Percentiles rank a stretch among this genome's conserved stretches.
phyloP scores from a whole-genome alignment of 2,888 invertebrate species.

The Eupithecia tripunctaria region DNA sequence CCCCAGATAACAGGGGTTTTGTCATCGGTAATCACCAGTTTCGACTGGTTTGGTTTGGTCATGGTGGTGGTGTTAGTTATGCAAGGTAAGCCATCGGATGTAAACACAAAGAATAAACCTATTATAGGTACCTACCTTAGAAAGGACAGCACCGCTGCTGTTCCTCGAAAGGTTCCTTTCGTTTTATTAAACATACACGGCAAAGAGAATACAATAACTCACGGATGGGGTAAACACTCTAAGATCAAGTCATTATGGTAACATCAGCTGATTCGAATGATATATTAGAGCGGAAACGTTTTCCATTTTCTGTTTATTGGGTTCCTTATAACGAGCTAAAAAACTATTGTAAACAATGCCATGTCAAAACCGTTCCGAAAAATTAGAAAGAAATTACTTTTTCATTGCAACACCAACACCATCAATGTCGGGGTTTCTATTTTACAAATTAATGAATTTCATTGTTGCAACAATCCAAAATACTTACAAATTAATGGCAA shows the following conservation, averaged over 20 bases:
- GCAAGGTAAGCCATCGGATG: too few species aligned
- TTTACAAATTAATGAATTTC: slow-evolving; percentile 60
- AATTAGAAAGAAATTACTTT: slow-evolving; percentile 28
- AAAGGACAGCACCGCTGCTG: not conserved
- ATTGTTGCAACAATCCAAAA: slow-evolving; percentile 77
- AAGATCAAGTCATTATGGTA: not conserved
- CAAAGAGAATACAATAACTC: too few species aligned
- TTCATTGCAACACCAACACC: slow-evolving; percentile 83
- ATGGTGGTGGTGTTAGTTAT: too few species aligned
- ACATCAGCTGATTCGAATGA: not conserved
- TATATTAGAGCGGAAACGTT: not conserved
- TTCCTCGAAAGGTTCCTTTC: not conserved
- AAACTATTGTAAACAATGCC: slow-evolving; percentile 23
- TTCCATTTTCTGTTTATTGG: not conserved
- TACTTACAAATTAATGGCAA: slow-evolving; percentile 76
- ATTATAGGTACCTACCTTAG: too few species aligned
- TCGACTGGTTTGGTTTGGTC: too few species aligned
- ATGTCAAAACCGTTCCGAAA: slow-evolving; percentile 40
- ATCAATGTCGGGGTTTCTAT: slow-evolving; percentile 74
- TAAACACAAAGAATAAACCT: too few species aligned
- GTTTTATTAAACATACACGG: not conserved
- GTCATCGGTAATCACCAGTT: too few species aligned
- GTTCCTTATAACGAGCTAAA: not conserved
- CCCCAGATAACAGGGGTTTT: too few species aligned
- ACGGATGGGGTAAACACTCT: not conserved